These are phyloP conservation scores for Scatophagus argus DNA, from an alignment of 2,113 vertebrate species.

Conservation along the genomic window DNA sequence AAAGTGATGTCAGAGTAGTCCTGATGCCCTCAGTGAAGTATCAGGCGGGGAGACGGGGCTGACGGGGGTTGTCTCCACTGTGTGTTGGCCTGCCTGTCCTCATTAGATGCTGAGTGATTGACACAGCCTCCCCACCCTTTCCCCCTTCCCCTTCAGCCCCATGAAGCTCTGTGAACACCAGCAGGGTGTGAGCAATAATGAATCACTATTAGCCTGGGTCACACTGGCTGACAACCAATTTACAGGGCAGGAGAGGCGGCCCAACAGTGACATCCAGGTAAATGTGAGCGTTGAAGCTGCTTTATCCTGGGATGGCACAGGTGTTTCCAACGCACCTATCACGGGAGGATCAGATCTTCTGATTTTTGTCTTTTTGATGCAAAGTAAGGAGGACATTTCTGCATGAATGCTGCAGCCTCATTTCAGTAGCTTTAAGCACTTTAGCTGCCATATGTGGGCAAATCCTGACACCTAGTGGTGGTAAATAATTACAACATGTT, in stretches of 20 bases:
- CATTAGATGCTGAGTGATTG: conserved; percentile 69
- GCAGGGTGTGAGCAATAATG: conserved; percentile 67
- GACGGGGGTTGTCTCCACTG: conserved; percentile 40
- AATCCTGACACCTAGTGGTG: conserved; percentile 75
- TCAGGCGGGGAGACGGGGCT: conserved; percentile 44
- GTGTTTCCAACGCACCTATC: conserved; percentile 6
- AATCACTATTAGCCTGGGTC: conserved; percentile 73
- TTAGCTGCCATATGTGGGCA: not conserved
- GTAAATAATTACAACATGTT: not conserved
- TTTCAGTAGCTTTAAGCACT: not conserved
- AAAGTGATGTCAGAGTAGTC: not conserved
- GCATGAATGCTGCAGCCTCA: conserved; percentile 1
- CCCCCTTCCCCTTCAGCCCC: not conserved
- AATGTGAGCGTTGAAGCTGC: conserved; percentile 36
- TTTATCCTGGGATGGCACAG: conserved; percentile 2
- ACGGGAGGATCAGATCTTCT: not conserved
- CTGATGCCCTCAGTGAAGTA: conserved; percentile 30
- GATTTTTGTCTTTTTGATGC: conserved; percentile 21
- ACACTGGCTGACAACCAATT: conserved; percentile 73
- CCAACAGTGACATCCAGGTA: conserved; percentile 49
- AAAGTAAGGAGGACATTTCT: conserved; percentile 17
- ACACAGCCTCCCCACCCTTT: not conserved
- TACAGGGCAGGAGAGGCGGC: conserved; percentile 31
- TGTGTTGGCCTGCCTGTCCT: conserved; percentile 69
- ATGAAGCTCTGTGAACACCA: conserved; percentile 39